A percentile compares a stretch with the other conserved stretches of the same genome.
Evolutionary conservation across 2,888 invertebrate species (phyloP).

Genomic region (Drosophila meridiana): DNA sequence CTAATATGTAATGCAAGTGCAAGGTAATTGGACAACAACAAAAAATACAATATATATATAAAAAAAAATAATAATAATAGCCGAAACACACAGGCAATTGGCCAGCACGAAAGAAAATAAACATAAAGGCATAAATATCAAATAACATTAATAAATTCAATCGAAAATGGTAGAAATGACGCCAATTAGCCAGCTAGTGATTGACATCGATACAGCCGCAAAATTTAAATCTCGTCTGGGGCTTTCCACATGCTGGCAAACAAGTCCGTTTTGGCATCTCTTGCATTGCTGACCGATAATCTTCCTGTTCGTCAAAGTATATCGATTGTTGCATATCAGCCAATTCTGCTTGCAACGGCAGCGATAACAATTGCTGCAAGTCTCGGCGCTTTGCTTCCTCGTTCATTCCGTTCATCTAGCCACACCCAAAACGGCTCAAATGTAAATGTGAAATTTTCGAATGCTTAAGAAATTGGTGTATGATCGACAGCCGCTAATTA

Average conservation of each 20-base stretch:
- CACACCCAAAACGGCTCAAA: slow-evolving; percentile 38
- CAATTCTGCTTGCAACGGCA: slow-evolving; percentile 41
- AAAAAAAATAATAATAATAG: slow-evolving; percentile 1
- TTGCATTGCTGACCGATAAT: slow-evolving; percentile 4
- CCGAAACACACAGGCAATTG: neutral
- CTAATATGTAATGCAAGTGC: slow-evolving; percentile 73
- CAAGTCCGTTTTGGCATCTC: neutral
- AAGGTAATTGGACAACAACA: slow-evolving; percentile 76
- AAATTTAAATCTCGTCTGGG: slow-evolving; percentile 18
- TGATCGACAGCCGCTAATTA: slow-evolving; percentile 50
- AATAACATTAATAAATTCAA: slow-evolving; percentile 15
- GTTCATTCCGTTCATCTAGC: slow-evolving; percentile 29
- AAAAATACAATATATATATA: slow-evolving; percentile 14
- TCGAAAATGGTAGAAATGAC: slow-evolving; percentile 11
- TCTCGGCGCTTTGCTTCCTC: slow-evolving; percentile 36
- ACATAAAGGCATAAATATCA: slow-evolving; percentile 14
- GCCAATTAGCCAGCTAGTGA: slow-evolving; percentile 37
- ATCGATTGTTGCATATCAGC: neutral
- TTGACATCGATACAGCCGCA: slow-evolving; percentile 42
- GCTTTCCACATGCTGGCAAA: slow-evolving; percentile 11
- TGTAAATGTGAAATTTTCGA: slow-evolving; percentile 39
- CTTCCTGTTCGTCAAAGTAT: slow-evolving; percentile 27
- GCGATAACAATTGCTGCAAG: slow-evolving; percentile 23
- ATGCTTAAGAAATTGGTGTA: slow-evolving; percentile 44
- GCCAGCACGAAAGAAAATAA: slow-evolving; percentile 12